Base-by-base conservation (phyloP, 2,888 invertebrate genomes). In the Dolomedes plantarius region DNA sequence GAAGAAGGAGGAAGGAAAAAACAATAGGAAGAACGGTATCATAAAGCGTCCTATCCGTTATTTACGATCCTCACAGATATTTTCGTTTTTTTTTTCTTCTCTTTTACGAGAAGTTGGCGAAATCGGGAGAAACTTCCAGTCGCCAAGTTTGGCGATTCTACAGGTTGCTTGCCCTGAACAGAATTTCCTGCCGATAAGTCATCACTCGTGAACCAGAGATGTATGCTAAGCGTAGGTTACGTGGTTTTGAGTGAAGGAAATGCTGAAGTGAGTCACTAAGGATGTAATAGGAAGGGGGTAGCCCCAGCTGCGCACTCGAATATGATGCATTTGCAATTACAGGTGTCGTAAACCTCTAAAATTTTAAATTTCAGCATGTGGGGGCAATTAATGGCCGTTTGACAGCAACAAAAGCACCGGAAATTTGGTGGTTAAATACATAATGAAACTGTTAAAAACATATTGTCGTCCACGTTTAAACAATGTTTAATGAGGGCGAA, bases 61-160 rank as follows among this genome's bases (percentile, higher is more conserved):
- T 83, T 83, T 83, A 83, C 56, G 71, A 62, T 29, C 65, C 3
- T 31, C 31, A 31, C 19, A 41, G n/a, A n/a, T n/a, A n/a, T n/a
- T n/a, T n/a, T n/a, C n/a, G n/a, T n/a, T n/a, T n/a, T n/a, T n/a
- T n/a, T n/a, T n/a, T n/a, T n/a, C n/a, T n/a, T n/a, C n/a, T n/a
- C n/a, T 62, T 23, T 83, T 77, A 46, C 39, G 11, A 77, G 72
- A 77, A 83, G 32, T 83, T 83, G 83, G 83, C 83, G 83, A 76
- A 2, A 16, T 7, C 9, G n/a, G 56, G 36, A 23, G 19, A 28
- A 9, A 2, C n/a, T 41, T 28, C 28, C 1, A 7, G 69, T 77
- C 83, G 83, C 83, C 83, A 83, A 83, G 28, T 13, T 39, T 65
- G 46, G n/a, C 39, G 19, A 56, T n/a, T 41, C 29, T 31, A 64